Evolutionary conservation across 2,113 vertebrate genomes (phyloP).

Genomic region (Tetrax tetrax): DNA sequence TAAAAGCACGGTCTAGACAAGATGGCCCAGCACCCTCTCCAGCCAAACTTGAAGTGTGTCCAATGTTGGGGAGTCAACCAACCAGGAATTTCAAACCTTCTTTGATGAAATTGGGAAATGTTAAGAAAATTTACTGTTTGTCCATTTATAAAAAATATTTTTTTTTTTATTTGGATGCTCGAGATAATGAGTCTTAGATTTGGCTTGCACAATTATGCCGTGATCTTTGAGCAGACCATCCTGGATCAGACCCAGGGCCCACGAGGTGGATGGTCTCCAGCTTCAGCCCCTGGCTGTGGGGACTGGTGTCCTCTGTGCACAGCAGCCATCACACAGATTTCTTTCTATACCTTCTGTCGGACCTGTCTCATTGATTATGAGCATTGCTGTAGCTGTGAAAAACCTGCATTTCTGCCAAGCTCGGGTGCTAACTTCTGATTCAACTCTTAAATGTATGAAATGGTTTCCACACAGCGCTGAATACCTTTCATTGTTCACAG

Average conservation of each 20-base stretch:
- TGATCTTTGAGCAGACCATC: not conserved
- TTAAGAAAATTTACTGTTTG: not conserved
- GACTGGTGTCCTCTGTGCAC: not conserved
- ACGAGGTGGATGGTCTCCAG: not conserved
- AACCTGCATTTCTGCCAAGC: not conserved
- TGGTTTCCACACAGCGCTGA: not conserved
- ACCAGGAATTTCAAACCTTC: not conserved
- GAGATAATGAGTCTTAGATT: not conserved
- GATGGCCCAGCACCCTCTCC: too few relatives aligned
- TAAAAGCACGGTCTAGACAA: too few relatives aligned
- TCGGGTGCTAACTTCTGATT: not conserved
- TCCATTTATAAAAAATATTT: not conserved
- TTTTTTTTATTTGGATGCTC: not conserved
- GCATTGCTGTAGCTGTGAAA: not conserved
- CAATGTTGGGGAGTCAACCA: too few relatives aligned
- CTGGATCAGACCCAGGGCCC: not conserved
- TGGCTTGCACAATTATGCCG: fast-evolving
- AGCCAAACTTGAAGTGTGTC: too few relatives aligned
- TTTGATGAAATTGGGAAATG: not conserved
- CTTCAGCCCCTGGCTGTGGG: not conserved
- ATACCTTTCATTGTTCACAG: not conserved
- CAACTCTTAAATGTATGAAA: not conserved
- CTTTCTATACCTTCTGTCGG: not conserved
- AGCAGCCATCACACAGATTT: not conserved
- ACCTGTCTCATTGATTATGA: not conserved